Base-by-base conservation (phyloP, 2,888 invertebrate species). In the Cepaea hortensis region DNA sequence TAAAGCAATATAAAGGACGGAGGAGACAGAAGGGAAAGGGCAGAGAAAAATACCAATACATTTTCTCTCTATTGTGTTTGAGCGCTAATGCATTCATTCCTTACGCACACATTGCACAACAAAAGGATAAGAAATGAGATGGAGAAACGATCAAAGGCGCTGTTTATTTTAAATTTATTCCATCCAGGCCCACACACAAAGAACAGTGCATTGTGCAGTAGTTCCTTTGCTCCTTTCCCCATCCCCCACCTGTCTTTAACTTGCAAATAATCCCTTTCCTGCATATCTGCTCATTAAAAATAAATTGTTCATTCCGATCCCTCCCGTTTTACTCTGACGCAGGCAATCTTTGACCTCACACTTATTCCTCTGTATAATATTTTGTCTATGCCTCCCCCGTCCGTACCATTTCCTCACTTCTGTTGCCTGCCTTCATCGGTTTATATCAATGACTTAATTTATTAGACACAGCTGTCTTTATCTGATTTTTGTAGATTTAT, bases 81-180 rank as follows among this genome's bases (percentile, higher is more conserved):
- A 79, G 62, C 79, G 46, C 79, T 35, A 62, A 62, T 79, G 61
- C 61, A 62, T 23, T 18, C 79, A 62, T 35, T 23, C 75, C 55
- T n/a, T 46, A 23, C 75, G n/a, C 62, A 75, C 81, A 77, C 81
- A 23, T n/a, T 11, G 23, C 48, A 46, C 68, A 77, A 84, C 48
- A 84, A 77, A 84, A 50, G 80, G 72, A 35, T 70, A 61, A 72
- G 81, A 80, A 80, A 81, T 72, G 62, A 85, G 61, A 81, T 72
- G 48, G 73, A 48, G 68, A 81, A 81, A 73, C 65, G 68, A 84
- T 77, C 84, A 84, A 84, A 77, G 84, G 35, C 50, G 61, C 46
- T 79, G 77, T 84, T 72, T 80, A 55, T 76, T 70, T 61, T 80
- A 65, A 81, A 79, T 79, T 82, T 81, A 65, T 55, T 73, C 11